Evolutionary conservation across 1,140 invertebrate genomes (phyloP).

Genomic region (Gryon sp.): DNA sequence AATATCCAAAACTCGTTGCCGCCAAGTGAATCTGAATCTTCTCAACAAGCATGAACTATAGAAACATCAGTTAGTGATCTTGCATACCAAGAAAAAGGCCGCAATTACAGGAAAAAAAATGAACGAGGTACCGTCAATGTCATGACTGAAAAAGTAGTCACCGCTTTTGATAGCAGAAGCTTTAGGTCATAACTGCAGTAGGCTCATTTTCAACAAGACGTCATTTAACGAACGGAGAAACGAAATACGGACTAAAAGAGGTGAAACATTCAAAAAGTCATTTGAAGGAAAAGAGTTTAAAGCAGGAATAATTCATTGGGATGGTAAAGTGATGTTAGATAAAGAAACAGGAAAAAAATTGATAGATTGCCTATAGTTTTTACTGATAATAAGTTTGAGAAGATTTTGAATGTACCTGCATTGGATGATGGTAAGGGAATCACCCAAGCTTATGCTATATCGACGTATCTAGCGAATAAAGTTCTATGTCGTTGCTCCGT

Average conservation of each 20-base stretch:
- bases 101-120: conserved; percentile 4
- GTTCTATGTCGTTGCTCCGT: no score
- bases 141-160: conserved; percentile 59
- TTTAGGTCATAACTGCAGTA: conserved; percentile 22
- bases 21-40: no score
- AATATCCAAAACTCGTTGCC: no score
- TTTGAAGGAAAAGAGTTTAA: conserved; percentile 39
- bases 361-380: conserved; percentile 16
- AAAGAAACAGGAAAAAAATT: conserved; percentile 9
- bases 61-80: no score
- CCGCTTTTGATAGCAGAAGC: conserved; percentile 49
- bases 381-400: not conserved
- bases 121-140: conserved; percentile 40
- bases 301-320: conserved; percentile 42
- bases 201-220: conserved; percentile 56
- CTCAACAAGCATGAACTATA: no score
- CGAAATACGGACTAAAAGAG: conserved; percentile 22
- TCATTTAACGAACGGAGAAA: conserved; percentile 50
- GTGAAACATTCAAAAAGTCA: conserved; percentile 23
- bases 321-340: conserved; percentile 54
- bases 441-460: not conserved
- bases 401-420: not conserved
- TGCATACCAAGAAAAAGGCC: no score
- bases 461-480: no score
- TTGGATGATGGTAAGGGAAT: not conserved